phyloP scores from a whole-genome alignment of 1,140 invertebrate genomes.

The Neelides sp. region DNA sequence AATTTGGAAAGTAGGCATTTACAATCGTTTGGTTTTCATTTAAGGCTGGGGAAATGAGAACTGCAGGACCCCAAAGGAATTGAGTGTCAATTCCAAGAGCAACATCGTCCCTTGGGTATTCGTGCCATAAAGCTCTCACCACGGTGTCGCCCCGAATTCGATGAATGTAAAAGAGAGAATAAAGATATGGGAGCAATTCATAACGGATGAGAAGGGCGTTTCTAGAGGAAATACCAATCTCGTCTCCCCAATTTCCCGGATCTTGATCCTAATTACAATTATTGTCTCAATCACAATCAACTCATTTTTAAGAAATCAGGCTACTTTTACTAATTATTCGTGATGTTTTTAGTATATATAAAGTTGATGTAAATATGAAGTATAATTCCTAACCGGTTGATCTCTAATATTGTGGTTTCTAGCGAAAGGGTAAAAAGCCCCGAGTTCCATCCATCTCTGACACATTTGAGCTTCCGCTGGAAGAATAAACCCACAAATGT shows the following conservation, averaged over 20 bases:
- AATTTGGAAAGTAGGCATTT: conserved; percentile 36
- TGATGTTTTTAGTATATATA: not conserved
- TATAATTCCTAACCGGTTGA: not conserved
- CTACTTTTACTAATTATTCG: not conserved
- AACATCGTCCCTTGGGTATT: conserved; percentile 32
- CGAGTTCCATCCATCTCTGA: conserved; percentile 42
- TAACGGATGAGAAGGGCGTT: conserved; percentile 37
- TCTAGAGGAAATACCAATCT: conserved; percentile 31
- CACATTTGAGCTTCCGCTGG: conserved; percentile 41
- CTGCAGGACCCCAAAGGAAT: conserved; percentile 33
- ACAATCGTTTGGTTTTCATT: conserved; percentile 27
- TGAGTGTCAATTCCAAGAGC: conserved; percentile 32
- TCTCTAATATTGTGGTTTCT: conserved; percentile 34
- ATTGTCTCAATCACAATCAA: too few relatives aligned
- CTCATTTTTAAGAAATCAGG: not conserved
- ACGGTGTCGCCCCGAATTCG: conserved; percentile 28
- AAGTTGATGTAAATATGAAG: not conserved
- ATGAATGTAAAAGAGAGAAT: conserved; percentile 39
- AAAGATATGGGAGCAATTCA: conserved; percentile 40
- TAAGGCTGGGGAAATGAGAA: conserved; percentile 32
- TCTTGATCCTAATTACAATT: conserved; percentile 34
- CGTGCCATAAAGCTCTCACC: conserved; percentile 31
- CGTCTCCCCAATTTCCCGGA: conserved; percentile 29
- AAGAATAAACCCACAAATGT: conserved; percentile 43
- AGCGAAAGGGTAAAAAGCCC: conserved; percentile 38